Evolutionary conservation across 2,888 invertebrate genomes (phyloP).

Genomic region (Baronia brevicornis): DNA sequence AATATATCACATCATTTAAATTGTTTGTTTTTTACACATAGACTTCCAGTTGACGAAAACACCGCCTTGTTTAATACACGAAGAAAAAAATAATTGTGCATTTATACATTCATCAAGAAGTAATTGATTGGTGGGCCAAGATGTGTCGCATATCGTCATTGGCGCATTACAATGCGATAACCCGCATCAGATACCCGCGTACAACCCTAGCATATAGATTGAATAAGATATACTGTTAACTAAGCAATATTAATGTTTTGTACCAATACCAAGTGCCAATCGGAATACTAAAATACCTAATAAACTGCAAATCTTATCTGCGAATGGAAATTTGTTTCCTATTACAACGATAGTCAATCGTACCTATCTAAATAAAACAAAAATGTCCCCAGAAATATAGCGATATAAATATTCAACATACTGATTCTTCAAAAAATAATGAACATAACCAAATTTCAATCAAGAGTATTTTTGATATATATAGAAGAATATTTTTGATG

Average conservation of each 20-base stretch:
- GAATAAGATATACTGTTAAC: constrained; percentile 30
- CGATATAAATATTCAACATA: too few species aligned
- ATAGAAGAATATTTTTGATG: too few species aligned
- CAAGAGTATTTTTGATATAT: too few species aligned
- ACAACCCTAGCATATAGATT: constrained; percentile 29
- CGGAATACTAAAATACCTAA: constrained; percentile 24
- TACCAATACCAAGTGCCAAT: constrained; percentile 27
- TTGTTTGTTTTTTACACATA: constrained; percentile 61
- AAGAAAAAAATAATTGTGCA: constrained; percentile 64
- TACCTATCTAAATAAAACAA: too few species aligned
- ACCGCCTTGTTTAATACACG: constrained; percentile 51
- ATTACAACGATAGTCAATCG: too few species aligned
- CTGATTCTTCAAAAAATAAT: too few species aligned
- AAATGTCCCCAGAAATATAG: too few species aligned
- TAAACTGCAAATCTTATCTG: constrained; percentile 15
- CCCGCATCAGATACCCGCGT: constrained; percentile 26
- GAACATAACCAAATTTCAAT: too few species aligned
- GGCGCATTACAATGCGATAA: too few species aligned
- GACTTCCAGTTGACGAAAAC: too few species aligned
- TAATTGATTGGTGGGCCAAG: constrained; percentile 57
- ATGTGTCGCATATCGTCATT: constrained; percentile 40
- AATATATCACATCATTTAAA: too few species aligned
- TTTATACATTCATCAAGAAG: constrained; percentile 64
- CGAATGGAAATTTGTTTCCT: constrained; percentile 16
- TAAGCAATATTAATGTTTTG: constrained; percentile 30